Evolutionary conservation across 1,140 invertebrate species (phyloP).

Genomic region (Drosophila serrata): DNA sequence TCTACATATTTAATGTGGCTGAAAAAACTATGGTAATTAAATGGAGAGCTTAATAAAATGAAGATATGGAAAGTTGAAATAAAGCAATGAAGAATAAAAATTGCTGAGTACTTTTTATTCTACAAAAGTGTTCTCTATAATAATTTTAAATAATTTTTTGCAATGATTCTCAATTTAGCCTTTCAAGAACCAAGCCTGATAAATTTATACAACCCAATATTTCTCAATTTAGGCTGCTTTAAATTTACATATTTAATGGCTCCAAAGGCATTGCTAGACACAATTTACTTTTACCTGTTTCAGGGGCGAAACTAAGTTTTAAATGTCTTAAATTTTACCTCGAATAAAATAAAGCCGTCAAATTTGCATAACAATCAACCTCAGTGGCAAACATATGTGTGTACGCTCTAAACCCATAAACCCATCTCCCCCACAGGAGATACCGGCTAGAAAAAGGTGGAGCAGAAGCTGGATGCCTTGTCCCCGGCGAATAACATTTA

Average conservation of each 20-base stretch:
- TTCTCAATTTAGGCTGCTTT: background rate
- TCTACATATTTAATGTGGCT: background rate
- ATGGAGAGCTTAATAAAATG: background rate
- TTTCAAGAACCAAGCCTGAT: background rate
- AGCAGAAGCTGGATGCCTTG: background rate
- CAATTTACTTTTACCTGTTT: slow-evolving; percentile 1
- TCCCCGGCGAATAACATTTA: slow-evolving; percentile 41
- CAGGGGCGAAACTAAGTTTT: slow-evolving; percentile 9
- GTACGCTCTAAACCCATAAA: slow-evolving; percentile 9
- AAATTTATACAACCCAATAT: background rate
- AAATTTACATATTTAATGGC: background rate
- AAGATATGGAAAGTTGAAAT: background rate
- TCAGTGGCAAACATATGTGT: slow-evolving; percentile 2
- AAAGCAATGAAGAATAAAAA: background rate
- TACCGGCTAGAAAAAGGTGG: slow-evolving; percentile 6
- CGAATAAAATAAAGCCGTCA: slow-evolving; percentile 30
- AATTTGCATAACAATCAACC: slow-evolving; percentile 64
- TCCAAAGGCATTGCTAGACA: background rate
- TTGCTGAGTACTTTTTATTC: background rate
- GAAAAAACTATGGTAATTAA: background rate
- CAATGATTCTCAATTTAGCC: background rate
- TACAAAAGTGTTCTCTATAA: background rate
- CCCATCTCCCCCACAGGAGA: slow-evolving; percentile 10
- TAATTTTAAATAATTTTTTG: background rate
- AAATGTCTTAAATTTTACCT: slow-evolving; percentile 20